Percentiles rank a stretch among this genome's conserved stretches.
phyloP scores from a whole-genome alignment of 2,113 vertebrate species.

The Pitta sordida region DNA sequence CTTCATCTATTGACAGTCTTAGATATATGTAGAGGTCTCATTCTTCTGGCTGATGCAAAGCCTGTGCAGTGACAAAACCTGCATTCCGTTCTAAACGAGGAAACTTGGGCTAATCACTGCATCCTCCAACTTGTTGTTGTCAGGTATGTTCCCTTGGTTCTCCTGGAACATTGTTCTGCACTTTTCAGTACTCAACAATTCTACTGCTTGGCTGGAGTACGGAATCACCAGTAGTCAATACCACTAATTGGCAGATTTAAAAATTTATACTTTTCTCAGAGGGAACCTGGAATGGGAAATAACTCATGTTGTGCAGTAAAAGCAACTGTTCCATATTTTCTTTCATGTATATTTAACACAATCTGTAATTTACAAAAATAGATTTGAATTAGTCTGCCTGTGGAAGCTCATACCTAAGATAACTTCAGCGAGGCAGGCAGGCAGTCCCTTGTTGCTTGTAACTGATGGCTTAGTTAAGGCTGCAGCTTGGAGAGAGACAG shows the following conservation, averaged over 20 bases:
- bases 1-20: neutral
- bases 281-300: neutral
- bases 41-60: neutral
- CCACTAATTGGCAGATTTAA: neutral
- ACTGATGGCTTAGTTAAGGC: neutral
- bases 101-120: neutral
- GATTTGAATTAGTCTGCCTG: slow-evolving; percentile 4
- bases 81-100: neutral
- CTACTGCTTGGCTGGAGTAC: neutral
- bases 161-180: neutral
- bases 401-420: neutral
- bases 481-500: neutral
- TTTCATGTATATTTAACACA: slow-evolving; percentile 36
- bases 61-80: neutral
- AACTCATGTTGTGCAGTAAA: neutral
- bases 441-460: neutral
- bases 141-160: neutral
- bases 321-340: slow-evolving; percentile 4
- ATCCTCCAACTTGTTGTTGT: neutral
- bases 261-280: neutral
- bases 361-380: slow-evolving; percentile 36
- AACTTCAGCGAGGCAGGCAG: neutral
- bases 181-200: neutral
- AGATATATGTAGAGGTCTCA: neutral
- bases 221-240: neutral